Conservation (phyloP, 2,113 vertebrate genomes). For the Nymphicus hollandicus region DNA sequence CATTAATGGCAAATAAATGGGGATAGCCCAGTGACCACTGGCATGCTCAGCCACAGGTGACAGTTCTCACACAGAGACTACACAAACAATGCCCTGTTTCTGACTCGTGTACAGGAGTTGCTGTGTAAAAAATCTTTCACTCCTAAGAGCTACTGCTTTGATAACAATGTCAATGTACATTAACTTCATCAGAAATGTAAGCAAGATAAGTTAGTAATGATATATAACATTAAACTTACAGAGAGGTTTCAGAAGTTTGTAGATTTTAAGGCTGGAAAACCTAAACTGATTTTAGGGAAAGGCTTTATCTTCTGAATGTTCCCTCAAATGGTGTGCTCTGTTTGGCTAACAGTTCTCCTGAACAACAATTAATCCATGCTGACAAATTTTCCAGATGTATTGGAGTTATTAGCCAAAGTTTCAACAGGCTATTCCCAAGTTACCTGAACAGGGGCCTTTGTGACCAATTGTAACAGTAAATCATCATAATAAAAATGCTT, state of each 20-base stretch:
- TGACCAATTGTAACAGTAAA: constrained; percentile 20
- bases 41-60: background rate
- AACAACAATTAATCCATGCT: constrained; percentile 16
- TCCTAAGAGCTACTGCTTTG: background rate
- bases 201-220: background rate
- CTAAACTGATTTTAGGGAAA: background rate
- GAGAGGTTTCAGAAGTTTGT: background rate
- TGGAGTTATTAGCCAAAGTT: constrained; percentile 29
- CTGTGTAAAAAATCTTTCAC: background rate
- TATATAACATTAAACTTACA: background rate
- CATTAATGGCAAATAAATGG: background rate
- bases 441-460: background rate
- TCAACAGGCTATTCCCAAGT: constrained; percentile 13
- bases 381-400: background rate
- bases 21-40: background rate
- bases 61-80: background rate
- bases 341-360: background rate
- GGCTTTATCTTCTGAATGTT: background rate
- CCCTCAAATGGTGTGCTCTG: background rate
- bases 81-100: background rate
- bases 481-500: background rate
- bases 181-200: background rate
- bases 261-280: background rate
- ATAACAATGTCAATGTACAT: background rate
- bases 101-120: background rate